These are phyloP conservation scores for Caracal caracal DNA, from an alignment of 2,113 vertebrate genomes.

Conservation along the genomic window DNA sequence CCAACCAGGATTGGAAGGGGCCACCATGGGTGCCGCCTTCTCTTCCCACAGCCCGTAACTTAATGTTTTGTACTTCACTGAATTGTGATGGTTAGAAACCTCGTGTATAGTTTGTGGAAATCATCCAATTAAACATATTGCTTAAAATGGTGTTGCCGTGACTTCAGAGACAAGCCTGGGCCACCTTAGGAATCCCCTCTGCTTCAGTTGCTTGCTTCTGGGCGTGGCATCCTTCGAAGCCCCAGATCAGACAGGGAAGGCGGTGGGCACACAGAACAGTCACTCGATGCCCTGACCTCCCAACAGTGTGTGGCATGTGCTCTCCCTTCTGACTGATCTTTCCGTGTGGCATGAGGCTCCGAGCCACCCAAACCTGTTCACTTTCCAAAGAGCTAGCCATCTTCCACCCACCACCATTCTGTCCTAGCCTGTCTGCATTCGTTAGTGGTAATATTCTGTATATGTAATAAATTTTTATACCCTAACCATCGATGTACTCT, in stretches of 20 bases:
- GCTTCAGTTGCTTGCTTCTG: constrained; percentile 60
- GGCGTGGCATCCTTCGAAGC: neutral
- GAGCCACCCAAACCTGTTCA: constrained; percentile 33
- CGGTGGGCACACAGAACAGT: constrained; percentile 27
- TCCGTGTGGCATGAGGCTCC: constrained; percentile 70
- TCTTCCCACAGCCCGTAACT: constrained; percentile 84
- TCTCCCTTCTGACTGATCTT: constrained; percentile 61
- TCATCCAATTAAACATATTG: constrained; percentile 74
- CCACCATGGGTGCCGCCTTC: constrained; percentile 68
- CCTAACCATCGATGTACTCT: constrained; percentile 64
- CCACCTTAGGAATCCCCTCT: neutral
- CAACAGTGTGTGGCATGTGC: constrained; percentile 52
- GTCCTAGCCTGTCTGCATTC: constrained; percentile 75
- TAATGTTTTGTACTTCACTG: constrained; percentile 86
- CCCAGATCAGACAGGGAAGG: constrained; percentile 11
- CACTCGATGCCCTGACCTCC: neutral
- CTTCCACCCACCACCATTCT: constrained; percentile 65
- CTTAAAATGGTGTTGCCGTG: constrained; percentile 65
- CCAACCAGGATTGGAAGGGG: constrained; percentile 79
- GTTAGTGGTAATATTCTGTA: constrained; percentile 84
- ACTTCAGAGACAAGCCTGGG: constrained; percentile 65
- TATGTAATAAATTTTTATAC: constrained; percentile 90
- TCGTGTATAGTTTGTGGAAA: constrained; percentile 81
- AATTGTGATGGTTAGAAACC: constrained; percentile 81
- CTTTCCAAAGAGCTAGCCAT: constrained; percentile 72